phyloP scores from a whole-genome alignment of 2,797 vertebrate genomes.

The Todus mexicanus region DNA sequence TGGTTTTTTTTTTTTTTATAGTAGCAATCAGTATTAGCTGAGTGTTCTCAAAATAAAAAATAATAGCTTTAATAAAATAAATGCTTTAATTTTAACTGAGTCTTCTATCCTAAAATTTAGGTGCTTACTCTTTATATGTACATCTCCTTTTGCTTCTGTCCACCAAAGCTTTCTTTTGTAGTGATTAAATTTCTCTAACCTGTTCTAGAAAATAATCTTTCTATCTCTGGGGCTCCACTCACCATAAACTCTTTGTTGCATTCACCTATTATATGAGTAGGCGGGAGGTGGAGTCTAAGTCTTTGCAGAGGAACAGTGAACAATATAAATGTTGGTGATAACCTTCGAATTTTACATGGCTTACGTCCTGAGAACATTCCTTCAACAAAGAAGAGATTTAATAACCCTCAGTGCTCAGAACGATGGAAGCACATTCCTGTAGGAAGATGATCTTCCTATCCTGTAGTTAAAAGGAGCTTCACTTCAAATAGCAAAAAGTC shows the following conservation, averaged over 20 bases:
- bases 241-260: neutral
- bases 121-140: neutral
- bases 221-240: neutral
- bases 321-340: neutral
- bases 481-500: neutral
- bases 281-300: neutral
- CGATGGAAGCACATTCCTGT: neutral
- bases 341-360: neutral
- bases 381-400: neutral
- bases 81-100: neutral
- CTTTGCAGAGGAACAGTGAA: neutral
- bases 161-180: neutral
- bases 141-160: neutral
- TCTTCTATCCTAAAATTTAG: neutral
- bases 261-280: neutral
- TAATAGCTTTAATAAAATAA: neutral
- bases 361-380: neutral
- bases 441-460: neutral
- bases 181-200: neutral
- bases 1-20: neutral
- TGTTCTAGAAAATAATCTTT: neutral
- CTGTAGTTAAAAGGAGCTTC: neutral
- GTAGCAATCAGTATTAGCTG: neutral
- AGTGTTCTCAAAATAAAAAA: neutral
- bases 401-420: neutral